Conservation (phyloP, 2,888 invertebrate genomes). For the Syrista parreyssii region DNA sequence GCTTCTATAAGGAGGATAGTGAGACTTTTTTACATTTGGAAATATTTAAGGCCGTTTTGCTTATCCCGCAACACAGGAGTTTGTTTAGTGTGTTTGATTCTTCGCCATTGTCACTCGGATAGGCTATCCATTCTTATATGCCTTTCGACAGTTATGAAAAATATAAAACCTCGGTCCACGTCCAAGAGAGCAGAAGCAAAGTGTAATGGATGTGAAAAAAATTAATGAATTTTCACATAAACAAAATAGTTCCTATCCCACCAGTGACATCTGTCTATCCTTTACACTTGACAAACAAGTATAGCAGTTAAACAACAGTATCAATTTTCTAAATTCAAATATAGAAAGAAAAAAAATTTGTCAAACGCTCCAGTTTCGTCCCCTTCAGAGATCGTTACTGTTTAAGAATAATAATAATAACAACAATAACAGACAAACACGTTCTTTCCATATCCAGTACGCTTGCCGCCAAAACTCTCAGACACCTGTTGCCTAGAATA, state of each 20-base stretch:
- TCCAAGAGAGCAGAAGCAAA: conserved; percentile 19
- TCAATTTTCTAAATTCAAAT: not conserved
- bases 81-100: conserved; percentile 51
- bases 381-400: not conserved
- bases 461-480: conserved; percentile 1
- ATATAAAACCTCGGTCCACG: conserved; percentile 39
- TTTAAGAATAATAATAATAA: not conserved
- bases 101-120: conserved; percentile 15
- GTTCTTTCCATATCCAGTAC: not conserved
- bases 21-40: conserved; percentile 39
- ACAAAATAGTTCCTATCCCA: not conserved
- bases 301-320: not conserved
- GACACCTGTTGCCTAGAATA: not conserved
- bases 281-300: not conserved
- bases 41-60: conserved; percentile 57
- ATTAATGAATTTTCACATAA: not conserved
- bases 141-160: conserved; percentile 44
- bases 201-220: not conserved
- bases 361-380: not conserved
- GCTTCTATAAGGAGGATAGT: conserved; percentile 36
- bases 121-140: conserved; percentile 2
- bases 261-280: not conserved
- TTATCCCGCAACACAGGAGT: conserved; percentile 52
- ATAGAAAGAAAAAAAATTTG: not conserved
- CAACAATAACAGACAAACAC: not conserved